A percentile compares a stretch with the other conserved stretches of the same genome.
Evolutionary conservation across 2,888 invertebrate species (phyloP).

Genomic region (Amiota communis): DNA sequence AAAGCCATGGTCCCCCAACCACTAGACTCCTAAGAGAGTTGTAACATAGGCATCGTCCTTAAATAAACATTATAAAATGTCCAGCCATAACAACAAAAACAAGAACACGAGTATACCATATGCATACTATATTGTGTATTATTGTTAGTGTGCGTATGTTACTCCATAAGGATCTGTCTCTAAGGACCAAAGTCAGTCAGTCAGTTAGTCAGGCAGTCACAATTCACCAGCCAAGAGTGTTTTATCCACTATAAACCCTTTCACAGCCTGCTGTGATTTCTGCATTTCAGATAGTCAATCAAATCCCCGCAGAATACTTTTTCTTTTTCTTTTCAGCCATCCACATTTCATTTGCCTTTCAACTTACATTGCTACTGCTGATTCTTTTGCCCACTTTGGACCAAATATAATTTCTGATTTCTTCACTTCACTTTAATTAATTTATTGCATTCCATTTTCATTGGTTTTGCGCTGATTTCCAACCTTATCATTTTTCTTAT

Average conservation of each 20-base stretch:
- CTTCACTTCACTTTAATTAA: slow-evolving; percentile 34
- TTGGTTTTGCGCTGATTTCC: not conserved
- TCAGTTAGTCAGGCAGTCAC: too few relatives aligned
- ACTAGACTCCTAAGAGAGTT: too few relatives aligned
- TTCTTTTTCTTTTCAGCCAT: slow-evolving; percentile 5
- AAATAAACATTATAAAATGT: too few relatives aligned
- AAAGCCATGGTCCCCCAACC: too few relatives aligned
- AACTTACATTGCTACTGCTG: not conserved
- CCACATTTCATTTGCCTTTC: not conserved
- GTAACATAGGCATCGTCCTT: too few relatives aligned
- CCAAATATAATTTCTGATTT: slow-evolving; percentile 32
- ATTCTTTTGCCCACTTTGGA: slow-evolving; percentile 2
- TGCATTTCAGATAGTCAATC: not conserved
- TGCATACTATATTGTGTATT: not conserved
- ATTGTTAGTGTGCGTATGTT: not conserved
- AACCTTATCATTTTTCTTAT: slow-evolving; percentile 22
- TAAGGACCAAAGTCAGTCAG: too few relatives aligned
- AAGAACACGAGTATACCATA: too few relatives aligned
- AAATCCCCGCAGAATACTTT: not conserved
- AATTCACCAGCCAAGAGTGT: too few relatives aligned
- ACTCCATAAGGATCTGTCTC: too few relatives aligned
- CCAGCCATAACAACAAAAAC: too few relatives aligned
- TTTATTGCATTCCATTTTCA: slow-evolving; percentile 33
- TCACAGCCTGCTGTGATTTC: slow-evolving; percentile 9
- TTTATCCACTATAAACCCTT: too few relatives aligned